A percentile compares a stretch with the other conserved stretches of the same genome.
These are phyloP conservation scores for Oreochromis grahami DNA, from an alignment of 2,797 vertebrate species.

Conservation along the genomic window DNA sequence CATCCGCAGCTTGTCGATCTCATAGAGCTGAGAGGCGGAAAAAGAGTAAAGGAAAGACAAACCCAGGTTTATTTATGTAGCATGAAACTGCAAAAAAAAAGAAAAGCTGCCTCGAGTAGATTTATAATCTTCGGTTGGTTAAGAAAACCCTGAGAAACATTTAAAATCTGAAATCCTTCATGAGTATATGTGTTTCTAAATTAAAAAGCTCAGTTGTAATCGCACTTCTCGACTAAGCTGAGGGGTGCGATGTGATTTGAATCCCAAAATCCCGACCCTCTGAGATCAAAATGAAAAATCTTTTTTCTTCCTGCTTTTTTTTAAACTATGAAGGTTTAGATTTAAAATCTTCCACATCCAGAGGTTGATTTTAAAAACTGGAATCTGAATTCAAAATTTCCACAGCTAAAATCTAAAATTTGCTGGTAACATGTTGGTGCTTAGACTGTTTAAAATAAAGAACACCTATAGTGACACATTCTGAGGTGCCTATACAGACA, in stretches of 20 bases:
- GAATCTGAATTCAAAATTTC: background rate
- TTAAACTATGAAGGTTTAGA: background rate
- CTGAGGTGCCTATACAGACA: background rate
- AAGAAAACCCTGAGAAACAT: background rate
- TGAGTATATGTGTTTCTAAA: background rate
- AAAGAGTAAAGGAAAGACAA: background rate
- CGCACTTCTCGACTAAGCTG: background rate
- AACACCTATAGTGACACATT: background rate
- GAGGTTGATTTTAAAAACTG: background rate
- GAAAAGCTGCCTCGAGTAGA: background rate
- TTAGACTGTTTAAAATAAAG: background rate
- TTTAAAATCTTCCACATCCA: background rate
- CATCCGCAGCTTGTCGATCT: constrained; percentile 81
- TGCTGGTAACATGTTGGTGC: too few relatives aligned
- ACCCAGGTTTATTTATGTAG: background rate
- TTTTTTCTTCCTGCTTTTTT: background rate
- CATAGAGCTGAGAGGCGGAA: constrained; percentile 71
- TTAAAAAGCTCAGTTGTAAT: background rate
- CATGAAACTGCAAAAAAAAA: background rate
- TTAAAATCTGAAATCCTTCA: background rate
- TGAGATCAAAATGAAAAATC: background rate
- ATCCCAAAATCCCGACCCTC: background rate
- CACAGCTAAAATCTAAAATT: background rate
- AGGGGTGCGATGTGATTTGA: background rate
- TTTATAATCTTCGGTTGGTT: background rate